Base-by-base conservation (phyloP, 2,888 invertebrate species). In the Dorcus parallelipipedus region DNA sequence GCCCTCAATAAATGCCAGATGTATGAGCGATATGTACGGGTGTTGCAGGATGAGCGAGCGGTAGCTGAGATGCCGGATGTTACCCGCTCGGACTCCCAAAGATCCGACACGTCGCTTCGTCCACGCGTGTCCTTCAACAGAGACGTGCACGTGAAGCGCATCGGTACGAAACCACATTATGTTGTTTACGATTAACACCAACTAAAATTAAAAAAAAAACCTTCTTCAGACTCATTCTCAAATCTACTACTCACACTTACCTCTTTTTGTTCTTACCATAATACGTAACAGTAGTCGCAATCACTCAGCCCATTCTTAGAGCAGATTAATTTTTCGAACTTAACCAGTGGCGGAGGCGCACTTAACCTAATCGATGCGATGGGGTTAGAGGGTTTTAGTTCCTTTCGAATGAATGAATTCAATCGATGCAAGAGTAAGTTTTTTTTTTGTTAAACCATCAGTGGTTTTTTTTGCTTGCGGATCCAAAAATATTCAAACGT, bases 121-220 rank as follows among this genome's bases (percentile, higher is more conserved):
- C 89, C 83, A 67, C 84, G 86, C 72, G 93, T 93, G 73, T 93
- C 92, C 78, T 93, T 93, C 84, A 92, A 93, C 84, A 85, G 90
- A 80, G 92, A 92, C 85, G 92, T 93, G 74, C 91, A 91, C 83
- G 90, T 93, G 76, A 93, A 93, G 81, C 84, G 92, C 83, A 92
- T 92, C 82, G 91, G 91, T 91, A 78, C 73, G 77, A 69, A 64
- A 45, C 14, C 45, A 45, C 26, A 26, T 26, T 26, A 26, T 26
- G 26, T 26, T 45, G 45, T 45, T 45, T 45, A 45, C 45, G 45
- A 45, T 45, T 45, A 45, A 45, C 45, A 45, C 45, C 26, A 26
- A 26, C 26, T 26, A 26, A 26, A 26, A 45, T 3, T 3, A 45
- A 45, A 20, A 8, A 45, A 45, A 45, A 23, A 20, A 10, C 45